phyloP scores from a whole-genome alignment of 2,888 invertebrate genomes.

The Dasysyrphus tricinctus region DNA sequence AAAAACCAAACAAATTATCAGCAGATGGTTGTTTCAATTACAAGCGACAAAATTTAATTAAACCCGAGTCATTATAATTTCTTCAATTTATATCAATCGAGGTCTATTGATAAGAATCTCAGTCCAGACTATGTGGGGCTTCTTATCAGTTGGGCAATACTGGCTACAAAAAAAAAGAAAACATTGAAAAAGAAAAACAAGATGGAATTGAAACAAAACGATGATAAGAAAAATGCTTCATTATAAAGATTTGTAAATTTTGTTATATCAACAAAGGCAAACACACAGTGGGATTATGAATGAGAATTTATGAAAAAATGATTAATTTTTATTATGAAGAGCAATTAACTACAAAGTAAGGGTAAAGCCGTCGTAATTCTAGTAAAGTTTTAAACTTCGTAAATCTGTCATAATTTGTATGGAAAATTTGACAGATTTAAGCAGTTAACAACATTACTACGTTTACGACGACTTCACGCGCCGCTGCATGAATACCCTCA shows the following conservation, averaged over 20 bases:
- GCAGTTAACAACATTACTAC: too few species aligned
- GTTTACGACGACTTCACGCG: too few species aligned
- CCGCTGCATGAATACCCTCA: too few species aligned
- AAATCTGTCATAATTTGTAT: too few species aligned
- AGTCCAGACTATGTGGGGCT: slow-evolving; percentile 35
- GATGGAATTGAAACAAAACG: slow-evolving; percentile 3
- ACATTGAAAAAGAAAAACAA: slow-evolving; percentile 2
- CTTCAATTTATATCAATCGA: slow-evolving; percentile 67
- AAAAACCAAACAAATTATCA: background rate
- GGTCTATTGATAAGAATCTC: slow-evolving; percentile 67
- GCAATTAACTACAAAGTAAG: too few species aligned
- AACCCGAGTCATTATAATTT: slow-evolving; percentile 60
- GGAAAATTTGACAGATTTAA: too few species aligned
- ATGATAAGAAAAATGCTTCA: slow-evolving; percentile 29
- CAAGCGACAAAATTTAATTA: slow-evolving; percentile 65
- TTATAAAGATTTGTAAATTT: slow-evolving; percentile 3
- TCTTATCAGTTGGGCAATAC: slow-evolving; percentile 22
- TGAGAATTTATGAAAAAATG: background rate
- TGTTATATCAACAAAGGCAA: background rate
- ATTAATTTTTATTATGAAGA: too few species aligned
- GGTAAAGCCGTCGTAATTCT: too few species aligned
- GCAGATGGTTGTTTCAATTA: slow-evolving; percentile 11
- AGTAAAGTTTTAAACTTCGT: too few species aligned
- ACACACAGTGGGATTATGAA: background rate
- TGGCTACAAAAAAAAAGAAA: background rate